Conservation (phyloP, 1,140 invertebrate species). For the Caenorhabditis inopinata region DNA sequence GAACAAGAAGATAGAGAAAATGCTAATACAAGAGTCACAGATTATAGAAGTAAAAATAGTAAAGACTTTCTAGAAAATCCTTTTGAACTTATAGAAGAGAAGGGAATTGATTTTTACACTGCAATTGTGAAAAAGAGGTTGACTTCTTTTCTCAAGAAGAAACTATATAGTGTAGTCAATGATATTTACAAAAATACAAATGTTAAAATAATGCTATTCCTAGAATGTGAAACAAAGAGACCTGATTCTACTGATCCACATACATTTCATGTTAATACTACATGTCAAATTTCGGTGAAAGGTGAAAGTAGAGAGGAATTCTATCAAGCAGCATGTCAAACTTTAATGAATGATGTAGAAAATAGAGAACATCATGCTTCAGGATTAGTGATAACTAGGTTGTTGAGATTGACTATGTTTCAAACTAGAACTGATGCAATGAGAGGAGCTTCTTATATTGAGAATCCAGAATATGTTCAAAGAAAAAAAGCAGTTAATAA, state of each 20-base stretch:
- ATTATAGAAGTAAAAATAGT: too few relatives aligned
- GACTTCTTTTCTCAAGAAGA: constrained; percentile 9
- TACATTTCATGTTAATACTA: too few relatives aligned
- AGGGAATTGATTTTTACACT: neutral
- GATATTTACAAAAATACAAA: constrained; percentile 47
- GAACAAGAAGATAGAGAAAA: constrained; percentile 46
- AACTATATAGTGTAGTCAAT: constrained; percentile 40
- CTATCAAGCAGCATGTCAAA: constrained; percentile 46
- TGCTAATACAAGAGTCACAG: neutral
- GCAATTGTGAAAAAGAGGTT: neutral
- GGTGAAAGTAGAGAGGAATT: constrained; percentile 49
- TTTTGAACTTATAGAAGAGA: neutral
- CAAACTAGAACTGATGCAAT: too few relatives aligned
- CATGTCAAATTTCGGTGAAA: constrained; percentile 9
- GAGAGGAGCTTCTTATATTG: constrained; percentile 13
- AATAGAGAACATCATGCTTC: constrained; percentile 29
- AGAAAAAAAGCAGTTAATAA: constrained; percentile 53
- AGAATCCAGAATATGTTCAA: constrained; percentile 42
- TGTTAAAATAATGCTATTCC: constrained; percentile 51
- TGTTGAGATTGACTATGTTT: too few relatives aligned
- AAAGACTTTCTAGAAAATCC: too few relatives aligned
- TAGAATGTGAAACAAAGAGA: constrained; percentile 40
- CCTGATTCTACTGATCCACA: too few relatives aligned
- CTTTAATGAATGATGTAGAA: constrained; percentile 36
- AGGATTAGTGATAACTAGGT: neutral